Evolutionary conservation across 2,888 invertebrate species (phyloP), one percentile per base, ranked within the genome.

Genomic region (Diplolepis rosae): DNA sequence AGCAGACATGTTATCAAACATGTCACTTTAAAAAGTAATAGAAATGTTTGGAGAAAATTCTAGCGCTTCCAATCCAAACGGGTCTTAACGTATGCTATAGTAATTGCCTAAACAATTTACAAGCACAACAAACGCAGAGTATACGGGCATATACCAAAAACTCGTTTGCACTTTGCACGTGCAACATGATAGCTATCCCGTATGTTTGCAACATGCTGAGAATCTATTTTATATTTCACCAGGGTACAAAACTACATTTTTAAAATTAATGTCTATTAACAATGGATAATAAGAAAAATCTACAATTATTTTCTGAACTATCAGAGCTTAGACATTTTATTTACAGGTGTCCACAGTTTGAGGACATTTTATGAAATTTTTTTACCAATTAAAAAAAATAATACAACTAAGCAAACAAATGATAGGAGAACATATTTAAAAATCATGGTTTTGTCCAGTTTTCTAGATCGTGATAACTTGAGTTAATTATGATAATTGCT

Each of bases 141-240:
- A 6, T 15, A 32, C 1, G 6, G n/a, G 15, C 7, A 7, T 2
- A 42, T 15, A 4, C 51, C n/a, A 7, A 52, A 30, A 30, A 52
- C 42, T 42, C 42, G 7, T 42, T 32, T 42, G 15, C 6, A 56
- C 30, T 56, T 50, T 18, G 35, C 56, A 32, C 13, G 35, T 22
- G 35, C 32, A 56, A 56, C 35, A 35, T 22, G 22, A 13, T 30
- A n/a, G n/a, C n/a, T n/a, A n/a, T n/a, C 7, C 32, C 18, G 15
- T 28, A n/a, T 52, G 52, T 52, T 52, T 52, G 30, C 52, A 15
- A 52, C 15, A 30, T 30, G 13, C 24, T 22, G 32, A 32, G 56
- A 56, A 56, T 56, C 56, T 32, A 56, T 56, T 56, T 61, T 61
- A 32, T 35, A 39, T 61, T 61, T 61, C 24, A 22, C 39, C 5